Conservation (phyloP, 1,140 invertebrate species). For the Galleria mellonella region DNA sequence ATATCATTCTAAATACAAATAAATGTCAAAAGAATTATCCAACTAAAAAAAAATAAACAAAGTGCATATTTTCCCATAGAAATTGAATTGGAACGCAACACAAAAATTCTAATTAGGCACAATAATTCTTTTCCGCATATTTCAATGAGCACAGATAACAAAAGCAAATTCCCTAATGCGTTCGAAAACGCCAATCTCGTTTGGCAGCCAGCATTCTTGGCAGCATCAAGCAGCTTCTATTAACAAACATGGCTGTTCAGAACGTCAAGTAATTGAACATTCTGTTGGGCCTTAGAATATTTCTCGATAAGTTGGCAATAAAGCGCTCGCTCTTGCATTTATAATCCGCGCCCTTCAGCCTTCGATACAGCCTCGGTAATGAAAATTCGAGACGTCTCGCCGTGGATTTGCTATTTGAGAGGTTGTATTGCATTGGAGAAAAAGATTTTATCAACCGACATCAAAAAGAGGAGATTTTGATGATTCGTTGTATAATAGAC, state of each 20-base stretch:
- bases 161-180: conserved; percentile 8
- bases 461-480: too few species aligned
- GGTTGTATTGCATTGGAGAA: conserved; percentile 25
- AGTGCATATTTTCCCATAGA: too few species aligned
- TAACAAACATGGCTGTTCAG: conserved; percentile 23
- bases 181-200: conserved; percentile 33
- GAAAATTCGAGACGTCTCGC: conserved; percentile 59
- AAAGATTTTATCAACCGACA: too few species aligned
- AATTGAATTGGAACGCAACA: too few species aligned
- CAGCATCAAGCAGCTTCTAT: conserved; percentile 20
- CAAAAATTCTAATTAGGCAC: too few species aligned
- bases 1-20: too few species aligned
- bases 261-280: conserved; percentile 58
- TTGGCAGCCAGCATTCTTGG: conserved; percentile 24
- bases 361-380: conserved; percentile 46
- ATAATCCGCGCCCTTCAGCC: conserved; percentile 39
- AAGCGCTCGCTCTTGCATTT: conserved; percentile 40
- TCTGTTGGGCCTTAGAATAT: conserved; percentile 51
- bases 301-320: conserved; percentile 46
- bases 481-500: too few species aligned
- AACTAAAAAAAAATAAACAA: too few species aligned
- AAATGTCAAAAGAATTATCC: too few species aligned
- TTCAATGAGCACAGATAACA: not conserved
- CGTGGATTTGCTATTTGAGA: conserved; percentile 47
- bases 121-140: not conserved